Base-by-base conservation (phyloP, 1,140 invertebrate species). In the Fopius arisanus region DNA sequence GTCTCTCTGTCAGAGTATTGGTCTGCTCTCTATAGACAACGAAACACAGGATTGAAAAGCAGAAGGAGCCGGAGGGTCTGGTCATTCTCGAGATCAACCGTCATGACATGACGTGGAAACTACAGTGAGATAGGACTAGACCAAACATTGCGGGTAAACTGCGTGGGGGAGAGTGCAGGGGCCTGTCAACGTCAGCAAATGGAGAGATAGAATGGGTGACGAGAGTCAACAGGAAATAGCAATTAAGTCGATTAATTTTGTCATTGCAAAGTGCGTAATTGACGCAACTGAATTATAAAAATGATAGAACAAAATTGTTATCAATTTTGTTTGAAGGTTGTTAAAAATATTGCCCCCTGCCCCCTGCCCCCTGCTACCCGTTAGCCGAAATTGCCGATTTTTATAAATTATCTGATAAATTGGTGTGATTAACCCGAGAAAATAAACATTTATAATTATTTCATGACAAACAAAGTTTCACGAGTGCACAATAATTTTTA, bases 221-320 rank as follows among this genome's bases (percentile, higher is more conserved):
- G 63, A 71, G 37, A 54, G 66, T 82, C 80, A 84, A 83, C 84
- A 82, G 86, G 85, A 88, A 87, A 80, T 78, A 81, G 78, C 78
- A 86, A 85, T 87, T 85, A 81, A 85, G 80, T 81, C 79, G 83
- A 86, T 87, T 87, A 87, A 88, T 72, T 67, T 37, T 40, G 65
- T 62, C 41, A 77, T 74, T 80, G 83, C 80, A 81, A 84, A 84
- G 83, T 81, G 80, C 82, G 82, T 79, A 86, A 84, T 84, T 82
- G 80, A 67, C 75, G 77, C 82, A 83, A 79, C 78, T 79, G 81
- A 80, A 85, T 84, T 84, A 76, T 78, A 74, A 70, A 78, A 77
- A 75, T 75, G 77, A 70, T 75, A 75, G 70, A 74, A 77, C n/a
- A 74, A 41, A 59, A 75, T 70, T 67, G 70, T 33, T 29, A n/a